Evolutionary conservation across 1,140 invertebrate species (phyloP), one percentile per base, ranked within the genome.

Genomic region (Eumaeus atala): DNA sequence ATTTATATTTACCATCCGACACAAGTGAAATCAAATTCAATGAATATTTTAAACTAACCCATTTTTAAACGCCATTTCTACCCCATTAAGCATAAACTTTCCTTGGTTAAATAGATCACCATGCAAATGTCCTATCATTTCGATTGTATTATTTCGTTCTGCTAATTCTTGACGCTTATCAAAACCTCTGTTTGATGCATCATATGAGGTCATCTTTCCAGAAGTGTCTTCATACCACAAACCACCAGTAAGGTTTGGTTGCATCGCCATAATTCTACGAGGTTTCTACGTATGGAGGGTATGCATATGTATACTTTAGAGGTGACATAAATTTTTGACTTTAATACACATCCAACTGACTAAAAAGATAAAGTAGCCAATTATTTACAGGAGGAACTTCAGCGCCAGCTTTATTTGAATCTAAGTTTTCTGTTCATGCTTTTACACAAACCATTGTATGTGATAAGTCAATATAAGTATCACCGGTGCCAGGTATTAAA

Each of bases 241-340:
- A 10, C 60, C 53, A 53, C 64, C 69, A 33, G 64, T 71, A 0
- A 87, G 64, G 68, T 87, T 86, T 87, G 9, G 80, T 80, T 18
- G 58, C 64, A 10, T 55, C 51, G 6, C 64, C 69, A 70, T 87
- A 88, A 59, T 71, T 71, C 12, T 67, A 42, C 17, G 67, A 48
- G 9, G 72, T 87, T 72, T 89, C 83, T 8, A 89, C 72, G 48
- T 88, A 88, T 1, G 76, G 72, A 52, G 75, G 54, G 61, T 85
- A 88, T n/a, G 73, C 69, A 65, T 89, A 88, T 11, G 74, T 77
- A 55, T 80, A 77, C 42, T 75, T 79, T 14, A 75, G 64, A 0
- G 78, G 70, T 11, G 78, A 84, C 1, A 88, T 61, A 16, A 83
- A 59, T 67, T 80, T 85, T 62, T 87, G 80, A 70, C 88, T 87